Conservation (phyloP, 2,888 invertebrate genomes). For the Lasioglossum figueresi region DNA sequence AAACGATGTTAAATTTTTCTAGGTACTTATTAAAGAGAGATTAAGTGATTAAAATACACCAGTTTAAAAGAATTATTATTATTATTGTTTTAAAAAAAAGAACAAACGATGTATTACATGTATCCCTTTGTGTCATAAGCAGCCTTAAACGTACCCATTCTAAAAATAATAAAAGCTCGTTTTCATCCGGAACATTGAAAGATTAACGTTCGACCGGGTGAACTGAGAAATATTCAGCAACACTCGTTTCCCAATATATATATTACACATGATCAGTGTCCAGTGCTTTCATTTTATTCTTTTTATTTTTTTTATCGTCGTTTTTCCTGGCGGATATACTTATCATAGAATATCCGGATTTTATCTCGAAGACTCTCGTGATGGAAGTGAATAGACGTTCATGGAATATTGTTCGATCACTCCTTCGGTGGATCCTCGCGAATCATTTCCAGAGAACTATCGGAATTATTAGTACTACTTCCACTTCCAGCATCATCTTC, state of each 20-base stretch:
- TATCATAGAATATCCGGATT: conserved; percentile 42
- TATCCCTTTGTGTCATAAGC: conserved; percentile 32
- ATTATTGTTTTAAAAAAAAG: conserved; percentile 31
- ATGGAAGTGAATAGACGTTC: conserved; percentile 55
- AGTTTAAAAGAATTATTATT: conserved; percentile 53
- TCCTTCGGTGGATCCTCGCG: conserved; percentile 82
- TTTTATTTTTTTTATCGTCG: neutral
- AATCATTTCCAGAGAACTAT: conserved; percentile 84
- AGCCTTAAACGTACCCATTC: conserved; percentile 26
- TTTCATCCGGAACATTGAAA: conserved; percentile 18
- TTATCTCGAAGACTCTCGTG: conserved; percentile 56
- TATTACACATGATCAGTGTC: conserved; percentile 37
- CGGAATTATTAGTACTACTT: conserved; percentile 84
- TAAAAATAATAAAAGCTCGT: conserved; percentile 33
- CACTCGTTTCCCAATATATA: conserved; percentile 28
- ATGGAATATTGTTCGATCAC: conserved; percentile 44
- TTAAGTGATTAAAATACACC: conserved; percentile 39
- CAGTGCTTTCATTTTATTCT: conserved; percentile 4
- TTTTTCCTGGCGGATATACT: conserved; percentile 18
- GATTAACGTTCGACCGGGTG: conserved; percentile 15
- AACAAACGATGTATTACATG: conserved; percentile 37
- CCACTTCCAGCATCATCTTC: conserved; percentile 83
- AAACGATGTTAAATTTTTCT: conserved; percentile 25
- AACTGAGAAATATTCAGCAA: conserved; percentile 17
- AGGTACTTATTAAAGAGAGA: conserved; percentile 31